Base-by-base conservation (phyloP, 1,140 invertebrate species). In the Neocloeon triangulifer region DNA sequence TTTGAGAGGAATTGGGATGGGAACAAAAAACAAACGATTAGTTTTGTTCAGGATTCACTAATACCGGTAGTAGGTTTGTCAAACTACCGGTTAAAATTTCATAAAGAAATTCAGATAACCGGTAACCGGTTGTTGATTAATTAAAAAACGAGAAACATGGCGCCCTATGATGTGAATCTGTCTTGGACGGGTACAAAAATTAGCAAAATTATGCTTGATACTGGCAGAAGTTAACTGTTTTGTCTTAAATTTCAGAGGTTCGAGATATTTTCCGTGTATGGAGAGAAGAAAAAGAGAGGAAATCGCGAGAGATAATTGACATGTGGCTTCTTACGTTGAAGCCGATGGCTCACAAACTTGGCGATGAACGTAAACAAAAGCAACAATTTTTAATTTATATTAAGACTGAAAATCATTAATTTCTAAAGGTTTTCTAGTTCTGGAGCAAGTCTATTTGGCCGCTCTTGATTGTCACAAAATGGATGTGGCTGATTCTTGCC, bases 391-490 rank as follows among this genome's bases (percentile, higher is more conserved):
- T 19, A 13, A 31, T 34, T 33, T 5, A 29, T 1, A 30, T 14
- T 33, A 12, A 19, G 34, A 19, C n/a, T 28, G 26, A 32, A 10
- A 25, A 27, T 17, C 1, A 1, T 30, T 18, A n/a, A 46, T 39
- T 42, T 41, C 68, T 68, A 31, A 49, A 89, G 82, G 79, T 47
- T 85, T 81, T 64, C 52, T 81, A 31, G 66, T 92, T 22, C 57
- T 85, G 43, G 88, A 95, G 51, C 88, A 94, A 72, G 82, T 95
- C 12, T 80, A 78, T 41, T 62, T 94, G 36, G 89, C 92, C 29
- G 80, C 86, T 1, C 53, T 96, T 32, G 94, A 99, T 48, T 78
- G 73, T 42, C 69, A 80, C 47, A 58, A 71, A 22, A 60, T 79
- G 38, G 62, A 73, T 39, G 53, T 89, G 21, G 82, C 84, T 2